These are phyloP conservation scores for Salvelinus sp. DNA, from an alignment of 2,113 vertebrate species.

Conservation along the genomic window DNA sequence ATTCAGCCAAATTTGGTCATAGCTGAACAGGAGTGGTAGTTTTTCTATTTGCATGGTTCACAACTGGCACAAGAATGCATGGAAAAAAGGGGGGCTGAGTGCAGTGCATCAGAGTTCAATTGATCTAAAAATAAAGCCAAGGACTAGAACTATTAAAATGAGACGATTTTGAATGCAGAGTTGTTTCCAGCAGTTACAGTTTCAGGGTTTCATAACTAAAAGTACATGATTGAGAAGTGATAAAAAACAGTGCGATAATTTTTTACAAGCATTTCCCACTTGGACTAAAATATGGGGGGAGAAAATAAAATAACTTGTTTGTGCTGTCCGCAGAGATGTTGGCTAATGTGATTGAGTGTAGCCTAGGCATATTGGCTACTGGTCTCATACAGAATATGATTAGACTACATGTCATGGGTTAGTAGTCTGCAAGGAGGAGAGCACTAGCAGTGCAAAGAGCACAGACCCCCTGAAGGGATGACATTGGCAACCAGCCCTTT, in stretches of 20 bases:
- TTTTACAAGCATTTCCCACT: conserved; percentile 16
- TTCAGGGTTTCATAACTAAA: not conserved
- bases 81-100: conserved; percentile 57
- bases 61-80: conserved; percentile 78
- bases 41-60: conserved; percentile 84
- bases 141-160: conserved; percentile 41
- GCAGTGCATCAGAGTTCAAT: conserved; percentile 51
- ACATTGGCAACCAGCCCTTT: conserved; percentile 33
- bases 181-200: conserved; percentile 35
- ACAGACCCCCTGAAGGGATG: conserved; percentile 48
- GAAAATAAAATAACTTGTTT: not conserved
- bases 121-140: conserved; percentile 56
- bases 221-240: conserved; percentile 17
- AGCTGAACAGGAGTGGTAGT: conserved; percentile 70
- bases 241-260: conserved; percentile 8
- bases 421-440: not conserved
- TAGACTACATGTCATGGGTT: not conserved
- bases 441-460: conserved; percentile 20
- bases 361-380: too few relatives aligned
- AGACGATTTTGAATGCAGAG: conserved; percentile 36
- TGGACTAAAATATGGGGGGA: not conserved
- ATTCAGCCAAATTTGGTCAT: conserved; percentile 88
- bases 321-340: not conserved
- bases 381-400: not conserved
- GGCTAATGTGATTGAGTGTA: not conserved